Conservation (phyloP, 2,113 vertebrate genomes). For the Saguinus imperator region DNA sequence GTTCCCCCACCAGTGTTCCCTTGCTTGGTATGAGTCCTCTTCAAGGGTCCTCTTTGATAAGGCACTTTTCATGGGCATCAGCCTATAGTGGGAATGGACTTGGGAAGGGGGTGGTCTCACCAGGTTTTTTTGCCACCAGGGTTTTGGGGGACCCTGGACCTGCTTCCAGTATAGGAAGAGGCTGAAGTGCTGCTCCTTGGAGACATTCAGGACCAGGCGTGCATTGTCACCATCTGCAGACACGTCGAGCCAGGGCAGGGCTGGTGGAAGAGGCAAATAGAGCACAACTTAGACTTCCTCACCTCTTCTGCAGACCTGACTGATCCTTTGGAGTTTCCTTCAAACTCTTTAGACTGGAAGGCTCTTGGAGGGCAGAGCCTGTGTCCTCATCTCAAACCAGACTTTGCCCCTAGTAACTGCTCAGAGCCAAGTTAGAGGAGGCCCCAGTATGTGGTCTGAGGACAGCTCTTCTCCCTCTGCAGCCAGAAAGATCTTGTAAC, state of each 20-base stretch:
- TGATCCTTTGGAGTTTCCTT: neutral
- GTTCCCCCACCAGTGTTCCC: neutral
- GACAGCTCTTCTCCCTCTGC: neutral
- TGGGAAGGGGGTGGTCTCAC: constrained; percentile 47
- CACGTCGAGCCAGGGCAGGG: constrained; percentile 79
- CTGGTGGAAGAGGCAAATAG: neutral
- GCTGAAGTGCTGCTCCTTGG: constrained; percentile 62
- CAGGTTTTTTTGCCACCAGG: constrained; percentile 74
- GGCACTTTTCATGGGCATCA: neutral
- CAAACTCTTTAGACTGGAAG: neutral
- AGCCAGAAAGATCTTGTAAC: neutral
- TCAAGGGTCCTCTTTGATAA: neutral
- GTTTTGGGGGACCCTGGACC: neutral
- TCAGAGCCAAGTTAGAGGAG: neutral
- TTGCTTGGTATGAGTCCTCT: neutral
- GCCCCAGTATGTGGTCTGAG: neutral
- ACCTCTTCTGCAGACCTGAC: neutral
- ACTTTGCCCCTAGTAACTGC: neutral
- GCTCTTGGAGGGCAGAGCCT: neutral
- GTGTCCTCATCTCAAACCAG: neutral
- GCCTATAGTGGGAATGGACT: neutral
- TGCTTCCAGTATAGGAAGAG: constrained; percentile 78
- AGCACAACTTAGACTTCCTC: neutral
- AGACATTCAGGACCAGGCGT: constrained; percentile 66
- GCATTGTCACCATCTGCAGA: constrained; percentile 61